A percentile compares a stretch with the other conserved stretches of the same genome.
phyloP scores from a whole-genome alignment of 2,113 vertebrate species.

The Rhagologus leucostigma region DNA sequence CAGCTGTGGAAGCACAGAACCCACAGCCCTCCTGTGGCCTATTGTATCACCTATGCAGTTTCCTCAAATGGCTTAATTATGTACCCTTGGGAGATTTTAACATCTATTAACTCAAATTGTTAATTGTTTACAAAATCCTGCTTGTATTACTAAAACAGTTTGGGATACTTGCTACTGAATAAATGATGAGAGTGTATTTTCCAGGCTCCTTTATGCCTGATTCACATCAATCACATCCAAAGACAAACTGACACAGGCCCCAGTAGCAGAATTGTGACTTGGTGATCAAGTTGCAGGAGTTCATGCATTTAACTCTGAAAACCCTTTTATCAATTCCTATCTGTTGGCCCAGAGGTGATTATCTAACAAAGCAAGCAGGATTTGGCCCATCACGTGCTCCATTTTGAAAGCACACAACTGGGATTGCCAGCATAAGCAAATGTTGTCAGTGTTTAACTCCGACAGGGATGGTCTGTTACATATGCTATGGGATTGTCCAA shows the following conservation, averaged over 20 bases:
- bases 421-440: slow-evolving; percentile 5
- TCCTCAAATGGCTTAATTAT: background rate
- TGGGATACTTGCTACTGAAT: background rate
- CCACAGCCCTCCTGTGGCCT: background rate
- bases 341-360: background rate
- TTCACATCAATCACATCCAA: background rate
- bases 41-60: background rate
- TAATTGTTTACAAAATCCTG: background rate
- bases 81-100: background rate
- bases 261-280: background rate
- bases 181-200: background rate
- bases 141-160: background rate
- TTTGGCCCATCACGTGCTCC: background rate
- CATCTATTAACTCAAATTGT: background rate
- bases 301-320: background rate
- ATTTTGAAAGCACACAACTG: slow-evolving; percentile 1
- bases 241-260: background rate
- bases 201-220: background rate
- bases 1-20: background rate
- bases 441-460: background rate
- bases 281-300: background rate
- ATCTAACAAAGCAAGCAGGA: background rate
- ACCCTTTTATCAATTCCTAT: background rate
- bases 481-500: slow-evolving; percentile 15
- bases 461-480: background rate